Percentiles rank a stretch among this genome's conserved stretches.
These are phyloP conservation scores for Otocyon megalotis DNA, from an alignment of 2,113 vertebrate genomes.

Conservation along the genomic window DNA sequence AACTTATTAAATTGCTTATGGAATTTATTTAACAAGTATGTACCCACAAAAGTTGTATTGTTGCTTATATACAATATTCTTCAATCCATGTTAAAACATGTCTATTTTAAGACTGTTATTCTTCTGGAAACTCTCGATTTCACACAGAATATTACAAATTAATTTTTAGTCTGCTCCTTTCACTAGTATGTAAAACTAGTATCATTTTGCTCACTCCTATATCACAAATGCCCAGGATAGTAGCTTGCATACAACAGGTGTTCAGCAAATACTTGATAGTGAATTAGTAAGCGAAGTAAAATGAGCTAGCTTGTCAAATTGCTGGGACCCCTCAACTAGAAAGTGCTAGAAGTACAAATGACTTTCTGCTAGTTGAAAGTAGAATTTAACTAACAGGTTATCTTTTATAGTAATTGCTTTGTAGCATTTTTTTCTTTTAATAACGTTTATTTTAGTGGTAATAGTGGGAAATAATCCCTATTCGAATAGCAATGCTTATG, in stretches of 20 bases:
- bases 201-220: neutral
- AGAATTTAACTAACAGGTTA: constrained; percentile 7
- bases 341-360: constrained; percentile 47
- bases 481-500: neutral
- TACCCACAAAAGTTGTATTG: neutral
- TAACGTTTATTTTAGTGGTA: constrained; percentile 21
- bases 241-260: neutral
- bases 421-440: constrained; percentile 19
- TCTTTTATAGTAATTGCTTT: constrained; percentile 42
- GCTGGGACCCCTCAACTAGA: neutral
- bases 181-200: neutral
- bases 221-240: neutral
- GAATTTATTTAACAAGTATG: constrained; percentile 4
- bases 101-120: neutral
- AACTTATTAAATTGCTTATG: constrained; percentile 12
- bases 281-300: constrained; percentile 3
- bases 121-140: constrained; percentile 43
- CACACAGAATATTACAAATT: neutral
- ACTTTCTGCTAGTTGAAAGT: constrained; percentile 37
- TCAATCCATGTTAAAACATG: neutral
- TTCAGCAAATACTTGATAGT: constrained; percentile 27
- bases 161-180: neutral
- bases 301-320: neutral
- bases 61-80: neutral
- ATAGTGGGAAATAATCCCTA: constrained; percentile 42